Evolutionary conservation across 2,888 invertebrate genomes (phyloP).

Genomic region (Conus canariensis): DNA sequence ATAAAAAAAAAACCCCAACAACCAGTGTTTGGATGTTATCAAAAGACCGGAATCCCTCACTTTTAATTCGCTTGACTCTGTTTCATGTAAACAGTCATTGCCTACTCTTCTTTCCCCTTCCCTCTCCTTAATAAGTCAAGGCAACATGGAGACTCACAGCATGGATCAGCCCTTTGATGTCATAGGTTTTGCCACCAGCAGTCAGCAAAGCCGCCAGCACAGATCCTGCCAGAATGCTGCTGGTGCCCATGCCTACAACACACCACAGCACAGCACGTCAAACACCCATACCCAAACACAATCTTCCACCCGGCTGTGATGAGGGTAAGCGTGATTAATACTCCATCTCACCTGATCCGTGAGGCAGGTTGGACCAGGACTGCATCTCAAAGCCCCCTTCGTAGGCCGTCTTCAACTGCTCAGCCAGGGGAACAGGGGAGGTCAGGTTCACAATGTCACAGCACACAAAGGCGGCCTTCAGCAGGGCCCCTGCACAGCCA

Average conservation of each 20-base stretch:
- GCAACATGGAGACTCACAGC: slow-evolving; percentile 70
- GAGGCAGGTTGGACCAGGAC: slow-evolving; percentile 80
- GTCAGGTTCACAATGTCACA: slow-evolving; percentile 76
- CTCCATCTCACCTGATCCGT: slow-evolving; percentile 78
- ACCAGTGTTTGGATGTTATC: no score
- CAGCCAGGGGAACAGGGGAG: slow-evolving; percentile 61
- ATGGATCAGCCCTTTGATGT: slow-evolving; percentile 77
- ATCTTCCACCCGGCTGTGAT: not conserved
- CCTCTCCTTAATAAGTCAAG: no score
- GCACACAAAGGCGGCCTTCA: slow-evolving; percentile 80
- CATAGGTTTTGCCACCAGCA: slow-evolving; percentile 75
- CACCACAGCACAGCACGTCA: not conserved
- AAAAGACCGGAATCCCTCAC: no score
- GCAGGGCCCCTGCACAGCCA: slow-evolving; percentile 75
- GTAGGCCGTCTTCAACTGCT: slow-evolving; percentile 75
- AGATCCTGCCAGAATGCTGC: slow-evolving; percentile 81
- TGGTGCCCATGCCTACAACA: slow-evolving; percentile 81
- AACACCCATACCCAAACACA: not conserved
- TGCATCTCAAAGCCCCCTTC: slow-evolving; percentile 79
- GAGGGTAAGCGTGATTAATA: no score
- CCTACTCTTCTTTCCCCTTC: no score
- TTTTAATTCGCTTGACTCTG: no score
- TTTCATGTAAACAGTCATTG: no score
- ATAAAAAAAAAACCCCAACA: no score
- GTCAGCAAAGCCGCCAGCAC: slow-evolving; percentile 80